A percentile compares a stretch with the other conserved stretches of the same genome.
Evolutionary conservation across 2,113 vertebrate genomes (phyloP).

Genomic region (Psittacara wagleri): DNA sequence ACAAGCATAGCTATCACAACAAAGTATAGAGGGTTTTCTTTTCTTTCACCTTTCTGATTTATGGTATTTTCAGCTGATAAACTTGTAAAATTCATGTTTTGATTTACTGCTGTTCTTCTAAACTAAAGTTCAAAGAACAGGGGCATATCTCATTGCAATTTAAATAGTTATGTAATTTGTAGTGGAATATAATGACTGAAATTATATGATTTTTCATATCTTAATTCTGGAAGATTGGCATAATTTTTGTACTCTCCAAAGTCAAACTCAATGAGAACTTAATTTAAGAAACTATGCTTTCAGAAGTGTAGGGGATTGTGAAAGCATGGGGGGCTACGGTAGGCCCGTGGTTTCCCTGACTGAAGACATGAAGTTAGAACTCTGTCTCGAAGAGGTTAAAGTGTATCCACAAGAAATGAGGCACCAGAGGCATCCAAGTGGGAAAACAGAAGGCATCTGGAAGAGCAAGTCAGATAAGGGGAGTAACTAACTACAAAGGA

Average conservation of each 20-base stretch:
- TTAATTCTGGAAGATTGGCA: neutral
- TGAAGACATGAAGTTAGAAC: too few relatives aligned
- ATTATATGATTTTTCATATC: neutral
- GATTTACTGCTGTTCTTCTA: neutral
- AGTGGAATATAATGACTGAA: neutral
- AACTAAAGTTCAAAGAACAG: neutral
- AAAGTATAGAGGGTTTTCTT: neutral
- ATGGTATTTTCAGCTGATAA: neutral
- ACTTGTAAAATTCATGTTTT: neutral
- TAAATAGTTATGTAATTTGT: neutral
- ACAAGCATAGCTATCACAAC: neutral
- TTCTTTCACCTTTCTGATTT: neutral
- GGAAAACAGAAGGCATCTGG: too few relatives aligned
- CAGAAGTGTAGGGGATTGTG: neutral
- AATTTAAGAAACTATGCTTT: neutral
- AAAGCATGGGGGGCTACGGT: too few relatives aligned
- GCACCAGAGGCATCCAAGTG: too few relatives aligned
- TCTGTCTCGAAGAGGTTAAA: too few relatives aligned
- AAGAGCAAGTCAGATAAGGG: too few relatives aligned
- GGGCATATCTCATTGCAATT: neutral
- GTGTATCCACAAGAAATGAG: too few relatives aligned
- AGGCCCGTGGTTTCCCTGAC: too few relatives aligned
- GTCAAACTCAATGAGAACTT: neutral
- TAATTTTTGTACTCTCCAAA: neutral
- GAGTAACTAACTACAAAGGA: too few relatives aligned